These are phyloP conservation scores for Monomorium pharaonis DNA, from an alignment of 1,140 invertebrate species.

Conservation along the genomic window DNA sequence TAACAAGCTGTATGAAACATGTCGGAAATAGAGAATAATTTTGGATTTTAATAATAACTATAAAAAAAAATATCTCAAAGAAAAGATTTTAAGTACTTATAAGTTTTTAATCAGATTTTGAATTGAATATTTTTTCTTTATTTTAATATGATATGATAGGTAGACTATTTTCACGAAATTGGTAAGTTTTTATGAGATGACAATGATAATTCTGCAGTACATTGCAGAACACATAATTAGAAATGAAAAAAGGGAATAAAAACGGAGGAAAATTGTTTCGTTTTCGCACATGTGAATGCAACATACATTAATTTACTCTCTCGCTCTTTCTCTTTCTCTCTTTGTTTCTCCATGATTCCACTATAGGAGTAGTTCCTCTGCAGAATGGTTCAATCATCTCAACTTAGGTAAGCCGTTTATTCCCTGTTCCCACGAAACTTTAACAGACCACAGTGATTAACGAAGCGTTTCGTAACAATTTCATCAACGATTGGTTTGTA, in stretches of 20 bases:
- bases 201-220: background rate
- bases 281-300: constrained; percentile 16
- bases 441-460: constrained; percentile 22
- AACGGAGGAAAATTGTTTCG: constrained; percentile 10
- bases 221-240: background rate
- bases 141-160: background rate
- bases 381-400: constrained; percentile 54
- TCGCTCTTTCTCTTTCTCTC: background rate
- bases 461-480: constrained; percentile 57
- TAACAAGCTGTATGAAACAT: too few relatives aligned
- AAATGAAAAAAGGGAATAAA: background rate
- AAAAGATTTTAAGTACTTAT: too few relatives aligned
- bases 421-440: constrained; percentile 41
- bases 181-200: background rate
- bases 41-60: too few relatives aligned
- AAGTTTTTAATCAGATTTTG: background rate
- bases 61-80: background rate
- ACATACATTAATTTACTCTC: constrained; percentile 6
- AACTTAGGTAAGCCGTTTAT: constrained; percentile 25
- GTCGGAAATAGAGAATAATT: background rate
- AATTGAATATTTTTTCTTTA: background rate
- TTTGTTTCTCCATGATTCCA: constrained; percentile 14
- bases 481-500: constrained; percentile 56
- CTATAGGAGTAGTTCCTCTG: constrained; percentile 38
- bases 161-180: background rate